phyloP scores from a whole-genome alignment of 1,140 invertebrate genomes.

The Paraescarpia echinospica region DNA sequence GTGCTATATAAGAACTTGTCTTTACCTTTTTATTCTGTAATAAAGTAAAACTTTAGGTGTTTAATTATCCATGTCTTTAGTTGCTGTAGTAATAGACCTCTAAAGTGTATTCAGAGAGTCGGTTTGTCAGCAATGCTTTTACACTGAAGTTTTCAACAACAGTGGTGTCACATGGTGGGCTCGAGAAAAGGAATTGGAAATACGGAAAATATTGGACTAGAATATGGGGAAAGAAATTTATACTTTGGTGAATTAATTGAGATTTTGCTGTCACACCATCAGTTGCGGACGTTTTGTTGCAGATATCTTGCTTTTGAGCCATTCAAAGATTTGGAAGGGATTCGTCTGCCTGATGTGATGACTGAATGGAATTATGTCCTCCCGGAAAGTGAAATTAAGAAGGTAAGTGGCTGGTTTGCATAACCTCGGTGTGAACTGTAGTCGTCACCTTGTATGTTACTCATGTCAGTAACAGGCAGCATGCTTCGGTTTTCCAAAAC shows the following conservation, averaged over 20 bases:
- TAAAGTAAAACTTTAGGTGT: too few relatives aligned
- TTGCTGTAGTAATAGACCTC: too few relatives aligned
- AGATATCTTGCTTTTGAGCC: not conserved
- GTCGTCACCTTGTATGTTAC: not conserved
- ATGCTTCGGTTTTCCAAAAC: not conserved
- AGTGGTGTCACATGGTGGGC: too few relatives aligned
- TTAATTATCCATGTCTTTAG: too few relatives aligned
- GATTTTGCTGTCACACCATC: not conserved
- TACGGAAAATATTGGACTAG: not conserved
- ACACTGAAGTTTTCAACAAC: too few relatives aligned
- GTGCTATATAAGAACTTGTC: too few relatives aligned
- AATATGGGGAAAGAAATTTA: not conserved
- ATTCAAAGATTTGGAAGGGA: not conserved
- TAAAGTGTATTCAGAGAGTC: too few relatives aligned
- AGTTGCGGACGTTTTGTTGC: not conserved
- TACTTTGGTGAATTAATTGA: not conserved
- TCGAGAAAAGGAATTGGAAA: too few relatives aligned
- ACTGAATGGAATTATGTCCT: not conserved
- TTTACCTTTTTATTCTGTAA: too few relatives aligned
- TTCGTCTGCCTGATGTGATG: not conserved
- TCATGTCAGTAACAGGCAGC: not conserved
- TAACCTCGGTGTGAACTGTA: not conserved
- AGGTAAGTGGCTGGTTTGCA: not conserved
- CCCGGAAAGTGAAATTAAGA: not conserved
- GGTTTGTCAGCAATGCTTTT: too few relatives aligned